A percentile compares a stretch with the other conserved stretches of the same genome.
Evolutionary conservation across 2,797 vertebrate genomes (phyloP).

Genomic region (Argentina silus): DNA sequence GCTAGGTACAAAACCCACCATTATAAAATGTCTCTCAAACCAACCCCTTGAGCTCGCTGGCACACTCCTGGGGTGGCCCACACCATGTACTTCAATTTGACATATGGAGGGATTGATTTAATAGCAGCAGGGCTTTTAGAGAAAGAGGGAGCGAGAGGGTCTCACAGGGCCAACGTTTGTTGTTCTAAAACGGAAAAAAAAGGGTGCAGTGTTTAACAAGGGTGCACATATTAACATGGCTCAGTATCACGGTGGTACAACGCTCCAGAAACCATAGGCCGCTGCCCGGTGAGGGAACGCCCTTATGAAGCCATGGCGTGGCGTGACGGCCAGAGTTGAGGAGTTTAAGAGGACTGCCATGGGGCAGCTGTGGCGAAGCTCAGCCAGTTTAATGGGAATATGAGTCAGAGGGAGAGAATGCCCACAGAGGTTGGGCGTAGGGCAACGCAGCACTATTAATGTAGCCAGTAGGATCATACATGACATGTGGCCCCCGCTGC

Average conservation of each 20-base stretch:
- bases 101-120: not conserved
- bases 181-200: not conserved
- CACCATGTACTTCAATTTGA: not conserved
- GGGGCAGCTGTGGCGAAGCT: slow-evolving; percentile 33
- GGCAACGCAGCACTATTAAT: slow-evolving; percentile 3
- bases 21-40: no score
- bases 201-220: not conserved
- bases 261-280: not conserved
- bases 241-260: not conserved
- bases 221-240: slow-evolving; percentile 7
- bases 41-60: no score
- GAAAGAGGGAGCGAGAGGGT: not conserved
- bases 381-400: slow-evolving; percentile 35
- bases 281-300: slow-evolving; percentile 16
- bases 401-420: slow-evolving; percentile 45
- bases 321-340: slow-evolving; percentile 45
- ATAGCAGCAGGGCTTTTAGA: not conserved
- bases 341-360: slow-evolving; percentile 12
- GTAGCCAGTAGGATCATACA: slow-evolving; percentile 7
- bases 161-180: not conserved
- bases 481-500: not conserved
- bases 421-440: slow-evolving; percentile 16
- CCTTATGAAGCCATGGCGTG: not conserved
- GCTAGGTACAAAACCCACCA: no score
- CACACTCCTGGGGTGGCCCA: no score